Percentiles rank a stretch among this genome's conserved stretches.
Conservation (phyloP, 2,888 invertebrate species). For the Leucania comma region DNA sequence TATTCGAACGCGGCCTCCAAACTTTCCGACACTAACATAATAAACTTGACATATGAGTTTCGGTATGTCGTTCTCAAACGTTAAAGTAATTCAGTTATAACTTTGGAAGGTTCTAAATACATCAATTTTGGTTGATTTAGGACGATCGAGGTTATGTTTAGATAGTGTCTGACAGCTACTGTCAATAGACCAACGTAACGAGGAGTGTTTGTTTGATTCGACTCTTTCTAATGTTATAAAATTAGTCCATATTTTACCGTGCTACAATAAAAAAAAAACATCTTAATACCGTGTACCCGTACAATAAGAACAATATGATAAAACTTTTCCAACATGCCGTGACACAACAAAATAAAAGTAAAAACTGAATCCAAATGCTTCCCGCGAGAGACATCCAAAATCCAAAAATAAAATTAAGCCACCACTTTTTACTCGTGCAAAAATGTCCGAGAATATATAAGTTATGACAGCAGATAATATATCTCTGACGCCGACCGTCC, state of each 20-base stretch:
- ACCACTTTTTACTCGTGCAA: conserved; percentile 27
- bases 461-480: conserved; percentile 49
- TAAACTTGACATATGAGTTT: conserved; percentile 69
- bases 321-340: not conserved
- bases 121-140: conserved; percentile 54
- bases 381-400: conserved; percentile 9
- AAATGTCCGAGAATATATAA: conserved; percentile 33
- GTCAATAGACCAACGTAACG: conserved; percentile 13
- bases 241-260: not conserved
- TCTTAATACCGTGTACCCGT: not conserved
- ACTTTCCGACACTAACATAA: conserved; percentile 67
- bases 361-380: not conserved
- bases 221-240: not conserved
- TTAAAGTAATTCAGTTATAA: conserved; percentile 57
- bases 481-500: conserved; percentile 58
- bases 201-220: conserved; percentile 12
- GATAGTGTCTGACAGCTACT: conserved; percentile 25
- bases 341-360: conserved; percentile 20
- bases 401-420: conserved; percentile 23
- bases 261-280: not conserved
- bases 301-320: not conserved
- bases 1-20: conserved; percentile 44
- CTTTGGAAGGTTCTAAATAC: conserved; percentile 50
- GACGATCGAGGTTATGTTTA: conserved; percentile 37
- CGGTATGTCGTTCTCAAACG: conserved; percentile 42